phyloP scores from a whole-genome alignment of 2,888 invertebrate genomes.

The Pomacea canaliculata region DNA sequence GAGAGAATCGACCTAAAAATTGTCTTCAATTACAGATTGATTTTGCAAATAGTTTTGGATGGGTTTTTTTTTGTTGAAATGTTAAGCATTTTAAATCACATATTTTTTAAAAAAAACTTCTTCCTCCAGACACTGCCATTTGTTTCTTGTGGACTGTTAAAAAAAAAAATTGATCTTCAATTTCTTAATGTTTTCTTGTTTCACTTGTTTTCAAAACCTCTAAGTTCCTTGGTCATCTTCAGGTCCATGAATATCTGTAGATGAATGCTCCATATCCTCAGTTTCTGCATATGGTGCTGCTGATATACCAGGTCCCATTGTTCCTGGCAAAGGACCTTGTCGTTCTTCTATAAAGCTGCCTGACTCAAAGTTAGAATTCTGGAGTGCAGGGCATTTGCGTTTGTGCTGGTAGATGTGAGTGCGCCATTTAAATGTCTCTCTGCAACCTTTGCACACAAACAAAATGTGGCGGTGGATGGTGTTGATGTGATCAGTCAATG shows the following conservation, averaged over 20 bases:
- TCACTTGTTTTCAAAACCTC: neutral
- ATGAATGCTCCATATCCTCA: neutral
- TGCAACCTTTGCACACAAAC: slow-evolving; percentile 21
- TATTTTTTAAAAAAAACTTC: too few species aligned
- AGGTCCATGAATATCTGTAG: neutral
- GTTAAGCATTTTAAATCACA: too few species aligned
- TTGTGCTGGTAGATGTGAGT: slow-evolving; percentile 29
- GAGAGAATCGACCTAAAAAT: too few species aligned
- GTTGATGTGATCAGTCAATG: slow-evolving; percentile 24
- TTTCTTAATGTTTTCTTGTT: neutral
- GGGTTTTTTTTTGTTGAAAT: too few species aligned
- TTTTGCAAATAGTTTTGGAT: too few species aligned
- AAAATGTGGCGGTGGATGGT: slow-evolving; percentile 25
- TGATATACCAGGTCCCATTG: neutral
- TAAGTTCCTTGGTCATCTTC: neutral
- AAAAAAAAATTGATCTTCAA: too few species aligned
- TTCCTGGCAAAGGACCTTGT: slow-evolving; percentile 7
- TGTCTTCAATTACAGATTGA: too few species aligned
- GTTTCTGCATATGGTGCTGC: neutral
- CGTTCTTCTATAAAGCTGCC: slow-evolving; percentile 26
- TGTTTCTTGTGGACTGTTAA: too few species aligned
- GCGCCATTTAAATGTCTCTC: slow-evolving; percentile 27
- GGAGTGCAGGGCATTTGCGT: slow-evolving; percentile 24
- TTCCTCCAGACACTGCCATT: too few species aligned
- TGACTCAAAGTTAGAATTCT: slow-evolving; percentile 20